A percentile compares a stretch with the other conserved stretches of the same genome.
Evolutionary conservation across 2,888 invertebrate species (phyloP).

Genomic region (Rhyacophila evoluta): DNA sequence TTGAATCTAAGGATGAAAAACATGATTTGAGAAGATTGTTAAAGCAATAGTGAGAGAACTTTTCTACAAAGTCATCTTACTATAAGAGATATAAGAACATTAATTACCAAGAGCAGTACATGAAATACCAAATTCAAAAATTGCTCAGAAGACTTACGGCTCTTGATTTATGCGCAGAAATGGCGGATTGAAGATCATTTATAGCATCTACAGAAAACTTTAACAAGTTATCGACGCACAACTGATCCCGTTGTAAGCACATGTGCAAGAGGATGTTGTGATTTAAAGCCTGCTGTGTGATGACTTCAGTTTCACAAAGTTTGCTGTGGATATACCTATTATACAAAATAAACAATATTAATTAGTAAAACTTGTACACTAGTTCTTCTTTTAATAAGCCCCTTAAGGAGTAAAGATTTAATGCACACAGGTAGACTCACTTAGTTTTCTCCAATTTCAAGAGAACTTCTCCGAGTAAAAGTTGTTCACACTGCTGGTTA

Average conservation of each 20-base stretch:
- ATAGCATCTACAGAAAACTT: constrained; percentile 37
- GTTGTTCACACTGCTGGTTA: constrained; percentile 36
- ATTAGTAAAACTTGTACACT: too few relatives aligned
- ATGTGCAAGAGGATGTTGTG: constrained; percentile 29
- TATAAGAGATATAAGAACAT: too few relatives aligned
- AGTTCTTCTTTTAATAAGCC: too few relatives aligned
- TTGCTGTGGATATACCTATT: constrained; percentile 40
- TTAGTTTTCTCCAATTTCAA: constrained; percentile 38
- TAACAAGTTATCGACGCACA: constrained; percentile 31
- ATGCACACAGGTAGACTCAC: constrained; percentile 25
- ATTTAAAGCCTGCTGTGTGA: constrained; percentile 32
- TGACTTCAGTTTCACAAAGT: constrained; percentile 23
- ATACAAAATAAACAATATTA: background rate
- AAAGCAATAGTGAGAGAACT: too few relatives aligned
- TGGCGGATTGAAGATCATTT: constrained; percentile 33
- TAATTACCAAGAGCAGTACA: too few relatives aligned
- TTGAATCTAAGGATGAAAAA: background rate
- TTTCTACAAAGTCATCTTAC: too few relatives aligned
- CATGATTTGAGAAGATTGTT: too few relatives aligned
- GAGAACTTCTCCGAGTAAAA: constrained; percentile 35
- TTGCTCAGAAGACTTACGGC: constrained; percentile 29
- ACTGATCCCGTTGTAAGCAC: constrained; percentile 44
- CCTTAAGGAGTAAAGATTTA: too few relatives aligned
- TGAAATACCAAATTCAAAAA: too few relatives aligned
- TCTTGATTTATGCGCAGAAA: constrained; percentile 39